Evolutionary conservation across 1,140 invertebrate species (phyloP), one percentile per base, ranked within the genome.

Genomic region (Holcopasites calliopsidis): DNA sequence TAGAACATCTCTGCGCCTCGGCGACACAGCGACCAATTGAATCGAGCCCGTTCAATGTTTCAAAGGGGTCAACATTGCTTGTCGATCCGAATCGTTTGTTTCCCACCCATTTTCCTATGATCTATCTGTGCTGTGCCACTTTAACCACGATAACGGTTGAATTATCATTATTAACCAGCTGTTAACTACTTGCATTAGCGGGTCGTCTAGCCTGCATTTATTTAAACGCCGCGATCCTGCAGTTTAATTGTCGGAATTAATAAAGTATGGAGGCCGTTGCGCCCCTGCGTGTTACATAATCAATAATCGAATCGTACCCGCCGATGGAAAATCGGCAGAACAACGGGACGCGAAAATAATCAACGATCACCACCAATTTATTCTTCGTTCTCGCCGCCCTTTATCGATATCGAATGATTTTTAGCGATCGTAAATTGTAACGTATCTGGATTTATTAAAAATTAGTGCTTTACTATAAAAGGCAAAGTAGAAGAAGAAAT

Each of bases 171-270:
- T 76, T 75, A 75, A 76, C 38, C 47, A 55, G 57, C 66, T 80
- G 54, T 79, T 40, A 69, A 26, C 55, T 31, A 16, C 38, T 69
- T 18, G 33, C 50, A 58, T 65, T 57, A 38, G 50, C 50, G 52
- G 40, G 40, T 70, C 58, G 68, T 49, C 52, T 33, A 72, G 78
- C 44, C 47, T 42, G 61, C 42, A 38, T 79, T 79, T 38, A 60
- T 79, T 81, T 60, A 49, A 81, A 50, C 60, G 21, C 52, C 38
- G 44, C 35, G 57, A 7, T 21, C 18, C 21, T 13, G 26, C 21
- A 18, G 42, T 79, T 79, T 79, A 76, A 70, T 66, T 71, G 72
- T 47, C 72, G 60, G 47, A 71, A 79, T 80, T 81, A 71, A 80
- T 79, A 69, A 80, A 68, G 38, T 49, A 64, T 69, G 58, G 47